phyloP scores from a whole-genome alignment of 2,888 invertebrate genomes.

The Silvanus unidentatus region DNA sequence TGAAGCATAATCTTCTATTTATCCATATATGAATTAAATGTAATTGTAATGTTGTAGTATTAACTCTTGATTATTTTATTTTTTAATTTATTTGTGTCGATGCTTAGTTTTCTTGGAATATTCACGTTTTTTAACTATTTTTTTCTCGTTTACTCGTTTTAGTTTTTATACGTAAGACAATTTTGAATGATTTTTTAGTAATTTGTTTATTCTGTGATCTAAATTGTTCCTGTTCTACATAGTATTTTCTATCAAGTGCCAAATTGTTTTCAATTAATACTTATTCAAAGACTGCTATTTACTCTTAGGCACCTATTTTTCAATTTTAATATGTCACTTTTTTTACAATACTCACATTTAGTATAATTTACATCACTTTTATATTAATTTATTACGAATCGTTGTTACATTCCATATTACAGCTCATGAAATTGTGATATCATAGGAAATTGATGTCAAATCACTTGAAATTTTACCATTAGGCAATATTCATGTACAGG shows the following conservation, averaged over 20 bases:
- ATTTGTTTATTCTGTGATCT: conserved; percentile 15
- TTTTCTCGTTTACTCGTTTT: conserved; percentile 13
- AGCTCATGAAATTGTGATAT: conserved; percentile 25
- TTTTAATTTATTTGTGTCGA: conserved; percentile 7
- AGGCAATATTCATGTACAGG: conserved; percentile 1
- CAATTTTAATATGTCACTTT: not conserved
- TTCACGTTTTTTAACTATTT: conserved; percentile 12
- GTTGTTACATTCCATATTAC: conserved; percentile 10
- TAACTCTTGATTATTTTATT: conserved; percentile 20
- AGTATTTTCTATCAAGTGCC: conserved; percentile 24
- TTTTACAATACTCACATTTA: conserved; percentile 7
- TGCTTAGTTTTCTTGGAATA: conserved; percentile 1
- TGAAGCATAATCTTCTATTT: conserved; percentile 9
- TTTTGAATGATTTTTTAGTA: conserved; percentile 6
- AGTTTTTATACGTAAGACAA: conserved; percentile 4
- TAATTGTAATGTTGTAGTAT: conserved; percentile 27
- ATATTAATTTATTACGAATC: conserved; percentile 5
- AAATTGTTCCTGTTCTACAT: conserved; percentile 19
- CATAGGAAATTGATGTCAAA: conserved; percentile 7
- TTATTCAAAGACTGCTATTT: conserved; percentile 24
- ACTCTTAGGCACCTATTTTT: conserved; percentile 6
- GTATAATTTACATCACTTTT: conserved; percentile 1
- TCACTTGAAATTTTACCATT: not conserved
- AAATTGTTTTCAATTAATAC: conserved; percentile 21
- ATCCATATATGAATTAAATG: conserved; percentile 20